Evolutionary conservation across 2,113 vertebrate genomes (phyloP), one percentile per base, ranked within the genome.

Genomic region (Coryphaenoides rupestris): DNA sequence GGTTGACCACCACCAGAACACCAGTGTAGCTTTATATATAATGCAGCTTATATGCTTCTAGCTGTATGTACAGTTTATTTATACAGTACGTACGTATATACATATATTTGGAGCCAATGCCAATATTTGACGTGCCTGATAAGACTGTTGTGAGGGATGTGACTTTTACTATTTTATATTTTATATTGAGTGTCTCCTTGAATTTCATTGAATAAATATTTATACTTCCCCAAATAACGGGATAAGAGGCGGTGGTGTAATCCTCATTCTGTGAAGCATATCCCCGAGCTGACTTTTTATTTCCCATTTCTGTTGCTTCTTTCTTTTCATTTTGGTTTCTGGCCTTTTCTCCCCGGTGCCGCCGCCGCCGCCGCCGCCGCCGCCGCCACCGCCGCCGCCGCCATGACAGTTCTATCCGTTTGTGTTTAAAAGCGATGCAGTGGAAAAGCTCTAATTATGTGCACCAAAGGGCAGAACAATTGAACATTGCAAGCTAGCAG

Each of bases 1-100:
- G 60, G 21, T 40, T 78, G 73, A 75, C 70, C 52, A 65, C 58
- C 58, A 68, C n/a, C n/a, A n/a, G n/a, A n/a, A 45, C 73, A 66
- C 55, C 23, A 71, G 49, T n/a, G 19, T 53, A n/a, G n/a, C n/a
- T n/a, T n/a, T n/a, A 33, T 33, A 33, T 33, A 33, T 2, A 33
- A 2, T 2, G 5, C 28, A n/a, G n/a, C n/a, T n/a, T n/a, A n/a
- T n/a, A n/a, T n/a, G n/a, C n/a, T n/a, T n/a, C n/a, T n/a, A n/a
- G n/a, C n/a, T n/a, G n/a, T n/a, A n/a, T n/a, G n/a, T n/a, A n/a
- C n/a, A n/a, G n/a, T n/a, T n/a, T n/a, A n/a, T n/a, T n/a, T 33
- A 33, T 33, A 33, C 10, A 33, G 28, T n/a, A n/a, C n/a, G n/a
- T n/a, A 33, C 10, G 5, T 33, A 33, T 33, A 4, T 3, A 33